phyloP scores from a whole-genome alignment of 1,140 invertebrate species.

The Bacillus rossius region DNA sequence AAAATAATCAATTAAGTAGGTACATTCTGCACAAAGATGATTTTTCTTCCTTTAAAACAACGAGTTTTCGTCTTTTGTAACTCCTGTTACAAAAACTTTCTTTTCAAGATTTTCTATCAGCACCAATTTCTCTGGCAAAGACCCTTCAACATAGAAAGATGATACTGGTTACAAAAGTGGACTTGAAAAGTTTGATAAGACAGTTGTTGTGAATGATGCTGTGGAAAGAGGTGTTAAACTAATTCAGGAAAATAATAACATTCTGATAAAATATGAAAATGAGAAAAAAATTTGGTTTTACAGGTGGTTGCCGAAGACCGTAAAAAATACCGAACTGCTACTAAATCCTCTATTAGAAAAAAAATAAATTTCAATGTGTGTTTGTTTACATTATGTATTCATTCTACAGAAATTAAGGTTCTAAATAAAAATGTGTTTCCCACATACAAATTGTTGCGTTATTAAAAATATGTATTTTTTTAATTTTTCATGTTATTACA shows the following conservation, averaged over 20 bases:
- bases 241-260: no score
- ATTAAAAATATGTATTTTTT: not conserved
- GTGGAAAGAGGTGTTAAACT: constrained; percentile 36
- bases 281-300: constrained; percentile 26
- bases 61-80: not conserved
- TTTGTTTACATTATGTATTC: no score
- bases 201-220: constrained; percentile 28
- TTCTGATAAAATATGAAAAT: constrained; percentile 32
- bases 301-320: no score
- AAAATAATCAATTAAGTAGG: not conserved
- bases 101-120: not conserved
- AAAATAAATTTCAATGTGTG: not conserved
- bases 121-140: not conserved
- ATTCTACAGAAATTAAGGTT: not conserved
- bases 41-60: not conserved
- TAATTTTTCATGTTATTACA: constrained; percentile 1
- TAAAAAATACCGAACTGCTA: no score
- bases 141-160: not conserved
- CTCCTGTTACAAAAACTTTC: not conserved
- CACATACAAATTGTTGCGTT: no score
- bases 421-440: not conserved
- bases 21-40: not conserved
- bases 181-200: not conserved
- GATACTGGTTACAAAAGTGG: not conserved
- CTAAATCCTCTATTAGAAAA: constrained; percentile 1